Base-by-base conservation (phyloP, 2,888 invertebrate species). In the Brassicogethes aeneus region DNA sequence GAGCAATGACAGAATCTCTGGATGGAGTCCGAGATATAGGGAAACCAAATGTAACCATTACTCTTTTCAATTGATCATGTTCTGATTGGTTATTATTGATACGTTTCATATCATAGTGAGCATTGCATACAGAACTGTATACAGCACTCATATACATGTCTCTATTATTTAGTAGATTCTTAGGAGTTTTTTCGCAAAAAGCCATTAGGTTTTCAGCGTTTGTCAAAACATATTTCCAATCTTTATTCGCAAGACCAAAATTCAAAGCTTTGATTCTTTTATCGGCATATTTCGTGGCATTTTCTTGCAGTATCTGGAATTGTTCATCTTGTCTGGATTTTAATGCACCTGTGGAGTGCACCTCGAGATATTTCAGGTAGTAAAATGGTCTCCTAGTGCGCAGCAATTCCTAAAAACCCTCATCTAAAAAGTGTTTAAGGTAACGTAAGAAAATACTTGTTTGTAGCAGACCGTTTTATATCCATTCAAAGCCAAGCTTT, bases 321-420 rank as follows among this genome's bases (percentile, higher is more conserved):
- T 61, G 64, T 15, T 65, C 59, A 30, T 54, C 48, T 16, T 60
- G 61, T 7, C 68, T 50, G 10, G 45, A 49, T 36, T 51, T 49
- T 16, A 62, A 54, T 10, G 60, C 57, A 2, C 64, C 62, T 1
- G 32, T 12, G 12, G 32, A 32, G 5, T 32, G 32, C 0, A 56
- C 55, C 44, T 65, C 64, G 41, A 61, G 61, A 39, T 62, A 70
- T 43, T 68, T 64, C 10, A 67, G 63, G 32, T 64, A 64, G 49
- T 73, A 74, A 35, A 71, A 62, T 0, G 73, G 73, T 41, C 62
- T 59, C 7, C 71, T 54, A 2, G 64, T 64, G 16, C 72, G 60
- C 2, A 73, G 48, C 5, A 70, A 54, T 44, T 71, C 66, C 23
- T 23, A 23, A n/a, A n/a, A n/a, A n/a, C n/a, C n/a, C n/a, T n/a